Conservation (phyloP, 2,113 vertebrate genomes). For the Actenoides lindsayi region DNA sequence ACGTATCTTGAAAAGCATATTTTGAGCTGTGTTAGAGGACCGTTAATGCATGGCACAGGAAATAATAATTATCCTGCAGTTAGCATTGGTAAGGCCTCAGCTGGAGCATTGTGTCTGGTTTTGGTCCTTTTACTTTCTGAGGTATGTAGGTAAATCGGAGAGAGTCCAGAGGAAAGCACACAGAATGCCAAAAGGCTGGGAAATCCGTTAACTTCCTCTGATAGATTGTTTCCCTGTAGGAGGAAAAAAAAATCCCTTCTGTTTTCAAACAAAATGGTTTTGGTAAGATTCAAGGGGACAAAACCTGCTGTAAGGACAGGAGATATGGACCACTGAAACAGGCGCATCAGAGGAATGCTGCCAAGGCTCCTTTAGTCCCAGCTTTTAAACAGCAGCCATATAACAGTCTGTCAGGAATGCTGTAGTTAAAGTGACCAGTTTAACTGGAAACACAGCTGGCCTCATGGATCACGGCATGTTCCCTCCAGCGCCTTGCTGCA, state of each 20-base stretch:
- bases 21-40: not conserved
- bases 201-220: not conserved
- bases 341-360: not conserved
- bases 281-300: not conserved
- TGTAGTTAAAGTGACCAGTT: not conserved
- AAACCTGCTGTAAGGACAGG: not conserved
- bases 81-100: not conserved
- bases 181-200: not conserved
- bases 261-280: not conserved
- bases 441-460: not conserved
- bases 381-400: not conserved
- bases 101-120: not conserved
- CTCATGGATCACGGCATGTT: fast-evolving
- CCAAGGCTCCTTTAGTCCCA: not conserved
- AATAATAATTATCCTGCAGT: not conserved
- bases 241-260: not conserved
- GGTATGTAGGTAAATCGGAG: not conserved
- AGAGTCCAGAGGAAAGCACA: not conserved
- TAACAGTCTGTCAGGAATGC: not conserved
- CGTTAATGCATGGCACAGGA: not conserved
- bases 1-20: not conserved
- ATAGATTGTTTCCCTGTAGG: not conserved
- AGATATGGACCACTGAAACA: fast-evolving
- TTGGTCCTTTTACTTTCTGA: not conserved
- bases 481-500: not conserved